Evolutionary conservation across 2,113 vertebrate genomes (phyloP).

Genomic region (Percina caprodes): DNA sequence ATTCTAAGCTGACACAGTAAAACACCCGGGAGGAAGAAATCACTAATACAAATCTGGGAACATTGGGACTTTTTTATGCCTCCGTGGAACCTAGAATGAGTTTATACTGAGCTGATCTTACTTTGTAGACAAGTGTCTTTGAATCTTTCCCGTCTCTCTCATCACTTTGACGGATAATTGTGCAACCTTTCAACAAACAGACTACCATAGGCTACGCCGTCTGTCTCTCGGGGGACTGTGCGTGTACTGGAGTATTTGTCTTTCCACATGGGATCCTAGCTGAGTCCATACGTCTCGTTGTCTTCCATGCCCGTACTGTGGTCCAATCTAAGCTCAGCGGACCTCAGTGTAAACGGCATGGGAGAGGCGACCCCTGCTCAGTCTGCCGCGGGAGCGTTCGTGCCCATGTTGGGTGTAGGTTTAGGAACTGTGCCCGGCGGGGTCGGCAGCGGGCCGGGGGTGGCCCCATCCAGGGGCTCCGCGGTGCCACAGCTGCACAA

Average conservation of each 20-base stretch:
- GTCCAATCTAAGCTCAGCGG: constrained; percentile 58
- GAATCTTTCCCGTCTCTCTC: neutral
- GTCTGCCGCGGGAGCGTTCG: constrained; percentile 84
- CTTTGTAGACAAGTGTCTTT: constrained; percentile 6
- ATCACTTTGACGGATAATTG: constrained; percentile 10
- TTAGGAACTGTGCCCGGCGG: constrained; percentile 83
- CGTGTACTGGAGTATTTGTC: constrained; percentile 14
- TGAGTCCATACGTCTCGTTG: constrained; percentile 35
- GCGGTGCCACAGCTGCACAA: constrained; percentile 91
- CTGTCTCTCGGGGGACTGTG: constrained; percentile 13
- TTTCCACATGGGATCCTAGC: constrained; percentile 65
- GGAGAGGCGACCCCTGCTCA: constrained; percentile 93
- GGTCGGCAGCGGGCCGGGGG: constrained; percentile 75
- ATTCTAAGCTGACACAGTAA: constrained; percentile 36
- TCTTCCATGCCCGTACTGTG: constrained; percentile 60
- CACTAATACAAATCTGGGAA: constrained; percentile 14
- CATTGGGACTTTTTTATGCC: constrained; percentile 37
- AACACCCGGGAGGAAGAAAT: constrained; percentile 19
- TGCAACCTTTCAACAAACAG: neutral
- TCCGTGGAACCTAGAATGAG: constrained; percentile 14
- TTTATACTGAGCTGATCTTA: constrained; percentile 21
- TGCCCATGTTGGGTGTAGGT: constrained; percentile 83
- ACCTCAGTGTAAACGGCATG: constrained; percentile 82
- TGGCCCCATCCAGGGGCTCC: constrained; percentile 84
- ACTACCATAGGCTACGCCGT: neutral